Evolutionary conservation across 2,113 vertebrate species (phyloP).

Genomic region (Pardalotus punctatus): DNA sequence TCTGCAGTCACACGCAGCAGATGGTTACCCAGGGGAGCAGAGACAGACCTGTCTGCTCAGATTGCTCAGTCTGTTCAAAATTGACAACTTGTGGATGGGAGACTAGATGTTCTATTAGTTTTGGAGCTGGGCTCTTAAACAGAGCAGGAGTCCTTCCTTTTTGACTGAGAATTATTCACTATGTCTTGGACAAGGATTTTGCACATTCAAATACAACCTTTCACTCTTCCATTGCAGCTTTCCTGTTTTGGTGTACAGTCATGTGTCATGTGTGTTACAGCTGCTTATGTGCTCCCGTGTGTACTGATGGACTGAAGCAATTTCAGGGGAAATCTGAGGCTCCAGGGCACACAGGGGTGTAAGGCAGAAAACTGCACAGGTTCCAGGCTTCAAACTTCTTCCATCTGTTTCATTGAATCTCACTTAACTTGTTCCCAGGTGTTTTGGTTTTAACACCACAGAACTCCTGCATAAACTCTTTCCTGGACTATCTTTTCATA

Average conservation of each 20-base stretch:
- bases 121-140: not conserved
- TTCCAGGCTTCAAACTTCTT: not conserved
- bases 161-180: not conserved
- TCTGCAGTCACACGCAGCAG: rapidly evolving
- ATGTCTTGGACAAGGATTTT: not conserved
- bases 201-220: not conserved
- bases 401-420: not conserved
- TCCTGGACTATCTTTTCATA: not conserved
- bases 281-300: not conserved
- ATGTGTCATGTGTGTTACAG: rapidly evolving
- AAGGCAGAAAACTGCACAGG: not conserved
- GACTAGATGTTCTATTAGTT: not conserved
- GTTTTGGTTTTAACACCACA: not conserved
- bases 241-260: not conserved
- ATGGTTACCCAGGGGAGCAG: not conserved
- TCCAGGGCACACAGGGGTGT: not conserved
- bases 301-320: not conserved
- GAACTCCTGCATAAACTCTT: not conserved
- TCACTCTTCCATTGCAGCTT: not conserved
- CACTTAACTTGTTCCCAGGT: not conserved
- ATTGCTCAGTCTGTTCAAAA: not conserved
- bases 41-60: not conserved
- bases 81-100: not conserved
- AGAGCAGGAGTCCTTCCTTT: not conserved
- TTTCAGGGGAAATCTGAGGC: not conserved